Base-by-base conservation (phyloP, 2,113 vertebrate species). In the Ceyx melanurus region DNA sequence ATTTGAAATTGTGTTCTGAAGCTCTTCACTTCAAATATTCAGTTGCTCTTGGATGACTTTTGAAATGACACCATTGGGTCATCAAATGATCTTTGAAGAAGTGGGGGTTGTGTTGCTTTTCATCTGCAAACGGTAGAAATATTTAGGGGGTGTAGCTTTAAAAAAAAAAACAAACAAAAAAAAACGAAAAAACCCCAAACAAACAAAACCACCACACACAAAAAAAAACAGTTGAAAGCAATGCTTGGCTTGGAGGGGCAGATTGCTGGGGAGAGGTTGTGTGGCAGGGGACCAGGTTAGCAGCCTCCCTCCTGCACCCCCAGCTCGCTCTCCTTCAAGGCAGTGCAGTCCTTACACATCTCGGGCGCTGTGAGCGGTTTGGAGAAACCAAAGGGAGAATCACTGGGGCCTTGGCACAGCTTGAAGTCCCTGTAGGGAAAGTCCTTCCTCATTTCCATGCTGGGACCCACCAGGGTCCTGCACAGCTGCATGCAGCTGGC, bases 21-120 rank as follows among this genome's bases (percentile, higher is more conserved):
- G 71, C 28, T 82, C 66, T 88, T 88, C 10, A 3, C 74, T 92
- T 93, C 72, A 93, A 58, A 82, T 80, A 82, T 40, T 66, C 78
- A 51, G 60, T 89, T 89, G 46, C 50, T 91, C 21, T 91, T 89
- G 89, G 71, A 75, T 82, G 71, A 51, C 67, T 86, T 96, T 96
- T 92, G 74, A 84, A 90, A 92, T 81, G 26, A 89, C 71, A 70
- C 88, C 45, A 33, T 88, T 46, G 3, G 43, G 46, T 89, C 81
- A 92, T 89, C 84, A 67, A 33, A 73, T 82, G 66, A 58, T 85
- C 91, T 91, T 93, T 82, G 67, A 86, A 92, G 87, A 87, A 91
- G 75, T 66, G 72, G 67, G 56, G 22, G 11, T 79, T 85, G n/a
- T 70, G 20, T 54, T 89, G 67, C 40, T 95, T 95, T 78, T 76